Evolutionary conservation across 2,113 vertebrate genomes (phyloP).

Genomic region (Bujurquina vittata): DNA sequence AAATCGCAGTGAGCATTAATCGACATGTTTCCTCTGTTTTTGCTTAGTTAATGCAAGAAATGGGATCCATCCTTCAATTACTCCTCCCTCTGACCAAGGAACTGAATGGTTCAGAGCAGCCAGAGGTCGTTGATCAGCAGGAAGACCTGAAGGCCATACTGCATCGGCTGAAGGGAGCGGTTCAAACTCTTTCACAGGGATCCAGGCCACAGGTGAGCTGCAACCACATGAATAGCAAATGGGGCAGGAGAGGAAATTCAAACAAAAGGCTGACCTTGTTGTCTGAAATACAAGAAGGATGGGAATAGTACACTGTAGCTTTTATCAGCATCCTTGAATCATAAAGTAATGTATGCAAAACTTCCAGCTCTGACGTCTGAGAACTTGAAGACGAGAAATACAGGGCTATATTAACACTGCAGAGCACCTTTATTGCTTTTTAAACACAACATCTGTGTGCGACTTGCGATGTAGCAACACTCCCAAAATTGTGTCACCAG

Average conservation of each 20-base stretch:
- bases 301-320: background rate
- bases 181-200: conserved; percentile 59
- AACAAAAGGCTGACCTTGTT: conserved; percentile 32
- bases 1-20: background rate
- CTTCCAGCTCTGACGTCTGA: background rate
- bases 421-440: background rate
- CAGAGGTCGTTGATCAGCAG: conserved; percentile 26
- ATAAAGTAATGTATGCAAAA: background rate
- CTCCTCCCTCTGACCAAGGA: conserved; percentile 65
- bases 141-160: conserved; percentile 63
- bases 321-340: background rate
- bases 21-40: background rate
- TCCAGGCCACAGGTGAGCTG: conserved; percentile 69
- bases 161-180: conserved; percentile 66
- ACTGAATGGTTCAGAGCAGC: background rate
- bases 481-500: background rate
- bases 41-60: conserved; percentile 70
- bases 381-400: background rate
- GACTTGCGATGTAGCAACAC: too few relatives aligned
- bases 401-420: background rate
- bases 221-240: background rate
- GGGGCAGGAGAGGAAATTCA: background rate
- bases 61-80: conserved; percentile 68
- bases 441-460: background rate
- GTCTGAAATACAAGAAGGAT: conserved; percentile 9